A percentile compares a stretch with the other conserved stretches of the same genome.
These are phyloP conservation scores for Yponomeuta evonymella DNA, from an alignment of 2,888 invertebrate species.

Conservation along the genomic window DNA sequence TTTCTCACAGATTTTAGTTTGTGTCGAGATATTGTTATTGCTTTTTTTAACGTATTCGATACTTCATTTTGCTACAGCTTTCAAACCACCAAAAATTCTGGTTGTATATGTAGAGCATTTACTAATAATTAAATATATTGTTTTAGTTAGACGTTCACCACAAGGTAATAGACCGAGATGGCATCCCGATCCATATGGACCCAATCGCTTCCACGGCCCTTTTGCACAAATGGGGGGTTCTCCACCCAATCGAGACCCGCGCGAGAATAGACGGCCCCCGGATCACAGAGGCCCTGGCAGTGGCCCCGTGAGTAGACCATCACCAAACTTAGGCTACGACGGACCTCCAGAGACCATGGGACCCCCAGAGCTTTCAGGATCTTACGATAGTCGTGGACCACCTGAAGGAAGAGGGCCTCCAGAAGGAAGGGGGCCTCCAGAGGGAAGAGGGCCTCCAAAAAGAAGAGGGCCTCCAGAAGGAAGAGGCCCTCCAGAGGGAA, in stretches of 20 bases:
- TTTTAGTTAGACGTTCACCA: conserved; percentile 16
- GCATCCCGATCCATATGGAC: conserved; percentile 14
- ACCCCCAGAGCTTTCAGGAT: background rate
- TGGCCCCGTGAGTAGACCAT: background rate
- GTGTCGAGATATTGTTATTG: no score
- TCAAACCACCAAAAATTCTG: no score
- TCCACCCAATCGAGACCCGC: background rate
- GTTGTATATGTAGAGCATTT: no score
- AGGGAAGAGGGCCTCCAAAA: conserved; percentile 20
- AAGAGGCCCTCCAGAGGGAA: background rate
- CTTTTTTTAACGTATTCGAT: no score
- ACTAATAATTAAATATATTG: background rate
- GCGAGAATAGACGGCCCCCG: conserved; percentile 1
- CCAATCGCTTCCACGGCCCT: conserved; percentile 18
- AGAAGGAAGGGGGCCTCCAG: conserved; percentile 22
- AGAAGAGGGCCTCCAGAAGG: conserved; percentile 17
- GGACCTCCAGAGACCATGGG: background rate
- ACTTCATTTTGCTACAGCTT: no score
- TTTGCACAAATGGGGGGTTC: conserved; percentile 17
- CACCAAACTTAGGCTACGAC: background rate
- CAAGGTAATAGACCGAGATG: conserved; percentile 10
- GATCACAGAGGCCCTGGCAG: conserved; percentile 19
- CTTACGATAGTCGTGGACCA: background rate
- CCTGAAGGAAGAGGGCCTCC: conserved; percentile 9
- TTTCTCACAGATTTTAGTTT: no score